Conservation (phyloP, 2,113 vertebrate species). For the Ictalurus furcatus region DNA sequence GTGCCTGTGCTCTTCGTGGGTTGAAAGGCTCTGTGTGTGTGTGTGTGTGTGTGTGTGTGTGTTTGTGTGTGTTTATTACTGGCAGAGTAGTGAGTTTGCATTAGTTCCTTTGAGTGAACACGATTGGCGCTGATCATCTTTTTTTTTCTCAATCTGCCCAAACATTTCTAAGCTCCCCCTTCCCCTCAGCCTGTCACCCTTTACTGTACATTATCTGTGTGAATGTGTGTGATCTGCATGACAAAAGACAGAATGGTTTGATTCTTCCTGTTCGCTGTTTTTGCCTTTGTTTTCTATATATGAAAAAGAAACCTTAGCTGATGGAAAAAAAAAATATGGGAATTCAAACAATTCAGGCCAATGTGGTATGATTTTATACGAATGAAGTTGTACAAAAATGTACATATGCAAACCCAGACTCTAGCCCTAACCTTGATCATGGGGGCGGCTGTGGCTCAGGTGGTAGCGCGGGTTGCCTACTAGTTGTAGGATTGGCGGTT, state of each 20-base stretch:
- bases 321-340: neutral
- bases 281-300: neutral
- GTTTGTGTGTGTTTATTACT: conserved; percentile 8
- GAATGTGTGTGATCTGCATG: conserved; percentile 30
- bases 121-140: neutral
- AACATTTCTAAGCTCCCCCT: neutral
- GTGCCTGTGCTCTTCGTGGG: conserved; percentile 2
- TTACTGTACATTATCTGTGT: neutral
- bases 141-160: neutral
- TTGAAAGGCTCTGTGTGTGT: conserved; percentile 12
- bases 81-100: conserved; percentile 23
- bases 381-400: neutral
- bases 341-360: neutral
- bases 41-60: conserved; percentile 17
- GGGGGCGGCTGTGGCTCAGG: no score
- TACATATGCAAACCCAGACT: neutral
- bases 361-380: neutral
- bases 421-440: neutral
- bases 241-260: conserved; percentile 14
- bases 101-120: conserved; percentile 30
- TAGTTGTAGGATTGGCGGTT: no score
- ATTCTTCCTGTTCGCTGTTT: neutral
- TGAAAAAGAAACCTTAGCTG: neutral
- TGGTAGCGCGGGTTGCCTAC: no score
- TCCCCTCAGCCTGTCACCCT: neutral